Base-by-base conservation (phyloP, 2,888 invertebrate species). In the Euzetes globulus region DNA sequence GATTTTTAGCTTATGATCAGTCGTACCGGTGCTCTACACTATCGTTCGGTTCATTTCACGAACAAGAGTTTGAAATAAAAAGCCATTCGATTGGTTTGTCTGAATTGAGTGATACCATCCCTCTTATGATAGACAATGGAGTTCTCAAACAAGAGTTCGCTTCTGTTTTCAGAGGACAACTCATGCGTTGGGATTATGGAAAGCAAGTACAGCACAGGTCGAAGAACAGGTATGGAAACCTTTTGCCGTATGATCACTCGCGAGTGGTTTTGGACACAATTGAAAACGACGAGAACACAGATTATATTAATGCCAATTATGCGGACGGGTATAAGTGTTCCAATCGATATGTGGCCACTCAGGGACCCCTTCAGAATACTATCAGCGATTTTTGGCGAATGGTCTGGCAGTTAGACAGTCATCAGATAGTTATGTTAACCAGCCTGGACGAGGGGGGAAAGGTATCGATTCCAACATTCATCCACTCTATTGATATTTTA, bases 131-230 rank as follows among this genome's bases (percentile, higher is more conserved):
- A 13, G 72, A 75, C 29, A 72, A 52, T 17, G 60, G 55, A 29
- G 22, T 58, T 50, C 22, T 75, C 9, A 72, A 72, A 33, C 63
- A 72, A 41, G 75, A 75, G 50, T 75, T 72, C 25, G 22, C 25
- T 6, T 47, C 37, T 50, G 75, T 72, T 7, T 72, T 72, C 19
- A 27, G 72, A 22, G 98, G 97, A 0, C 98, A 99, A 81, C 97
- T 97, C 83, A 99, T 99, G 83, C 98, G 97, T 0, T 99, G 99
- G 99, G 98, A 99, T 83, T 93, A 97, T 83, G 97, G 97, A 0
- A 96, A 94, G 82, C 89, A 94, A 88, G 98, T 98, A 82, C 89
- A 92, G 47, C 99, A 99, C 84, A 97, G 97, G 81, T 92, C 94
- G 19, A 99, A 99, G 84, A 99, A 99, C 85, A 90, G 98, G 71